Evolutionary conservation across 2,888 invertebrate genomes (phyloP), one percentile per base, ranked within the genome.

Genomic region (Tetragonula carbonaria): DNA sequence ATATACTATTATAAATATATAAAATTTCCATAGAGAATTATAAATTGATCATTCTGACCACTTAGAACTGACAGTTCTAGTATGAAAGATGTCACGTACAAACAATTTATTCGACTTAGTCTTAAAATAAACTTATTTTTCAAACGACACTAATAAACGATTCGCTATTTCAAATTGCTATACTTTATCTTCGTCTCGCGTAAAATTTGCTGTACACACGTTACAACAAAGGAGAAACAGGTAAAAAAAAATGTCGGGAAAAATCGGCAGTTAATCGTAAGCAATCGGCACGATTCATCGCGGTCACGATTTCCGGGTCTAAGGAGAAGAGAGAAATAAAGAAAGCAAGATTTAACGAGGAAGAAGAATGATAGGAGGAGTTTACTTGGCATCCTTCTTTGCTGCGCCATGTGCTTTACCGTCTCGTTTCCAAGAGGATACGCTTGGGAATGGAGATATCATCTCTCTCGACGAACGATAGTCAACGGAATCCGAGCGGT

Each of bases 401-500:
- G 82, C 45, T 38, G 38, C 65, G 38, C 65, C 5, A n/a, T 38
- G 28, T 55, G 65, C 84, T 80, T 68, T 66, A 33, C 70, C 88
- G 78, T 71, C 50, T 53, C 65, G 59, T 82, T 67, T 70, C 38
- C 76, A 70, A 45, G 51, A 75, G 82, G 72, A 82, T 79, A 81
- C 72, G 75, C 78, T 78, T 63, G 85, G 53, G 65, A 76, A 88
- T 55, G 51, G 74, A 89, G 91, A 91, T 91, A 91, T 87, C 78
- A 87, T 90, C 90, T 88, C 77, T 74, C 77, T 72, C 67, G 79
- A 76, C 80, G 82, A 78, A 81, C 78, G 88, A 88, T 86, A 89
- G 91, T 88, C 86, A 87, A 91, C 88, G 86, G 84, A 78, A 89
- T 75, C 72, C 86, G 75, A 86, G 83, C 89, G 87, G 91, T 91